A percentile compares a stretch with the other conserved stretches of the same genome.
Conservation (phyloP, 2,888 invertebrate genomes). For the Nephrotoma flavescens region DNA sequence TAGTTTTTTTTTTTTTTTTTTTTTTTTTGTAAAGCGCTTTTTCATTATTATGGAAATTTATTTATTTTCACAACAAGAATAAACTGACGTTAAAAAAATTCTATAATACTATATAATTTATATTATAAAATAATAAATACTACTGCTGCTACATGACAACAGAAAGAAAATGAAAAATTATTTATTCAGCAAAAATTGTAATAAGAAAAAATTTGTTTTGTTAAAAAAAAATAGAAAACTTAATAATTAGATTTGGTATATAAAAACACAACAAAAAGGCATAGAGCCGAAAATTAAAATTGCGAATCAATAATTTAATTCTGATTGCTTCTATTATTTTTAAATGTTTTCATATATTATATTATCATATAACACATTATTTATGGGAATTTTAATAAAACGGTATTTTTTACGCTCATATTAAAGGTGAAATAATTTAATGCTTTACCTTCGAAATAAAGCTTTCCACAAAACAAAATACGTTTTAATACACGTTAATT, state of each 20-base stretch:
- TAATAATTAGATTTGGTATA: neutral
- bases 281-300: neutral
- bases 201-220: neutral
- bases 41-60: neutral
- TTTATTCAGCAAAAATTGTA: neutral
- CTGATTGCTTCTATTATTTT: neutral
- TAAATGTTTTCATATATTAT: neutral
- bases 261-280: neutral
- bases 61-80: neutral
- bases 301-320: neutral
- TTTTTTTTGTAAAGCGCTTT: neutral
- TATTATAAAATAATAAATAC: neutral
- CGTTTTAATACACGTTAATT: neutral
- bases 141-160: neutral
- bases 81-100: neutral
- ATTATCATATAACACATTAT: neutral
- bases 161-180: neutral
- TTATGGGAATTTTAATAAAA: neutral
- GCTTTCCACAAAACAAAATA: neutral
- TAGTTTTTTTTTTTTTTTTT: neutral
- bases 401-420: neutral
- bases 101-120: neutral
- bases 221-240: neutral
- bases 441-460: neutral
- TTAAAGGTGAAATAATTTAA: neutral